Conservation (phyloP, 2,797 vertebrate genomes). For the Merluccius polli region DNA sequence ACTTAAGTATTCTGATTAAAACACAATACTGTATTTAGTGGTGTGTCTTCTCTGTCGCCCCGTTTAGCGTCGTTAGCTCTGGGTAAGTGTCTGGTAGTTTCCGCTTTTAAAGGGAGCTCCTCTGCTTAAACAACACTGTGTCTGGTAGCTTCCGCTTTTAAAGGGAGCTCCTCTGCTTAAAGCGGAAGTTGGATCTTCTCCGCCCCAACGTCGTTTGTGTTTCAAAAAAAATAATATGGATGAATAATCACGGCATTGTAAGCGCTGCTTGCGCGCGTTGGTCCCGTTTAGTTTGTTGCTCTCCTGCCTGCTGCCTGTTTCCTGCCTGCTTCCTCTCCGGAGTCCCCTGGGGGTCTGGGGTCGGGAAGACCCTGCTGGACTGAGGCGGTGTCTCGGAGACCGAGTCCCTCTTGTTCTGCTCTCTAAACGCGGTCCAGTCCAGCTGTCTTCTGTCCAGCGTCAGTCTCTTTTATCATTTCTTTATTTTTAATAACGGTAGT, state of each 20-base stretch:
- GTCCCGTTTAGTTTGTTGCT: background rate
- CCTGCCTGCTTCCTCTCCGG: background rate
- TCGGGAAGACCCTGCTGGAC: background rate
- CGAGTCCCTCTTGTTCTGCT: background rate
- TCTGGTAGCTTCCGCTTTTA: background rate
- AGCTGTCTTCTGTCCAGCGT: background rate
- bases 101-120: background rate
- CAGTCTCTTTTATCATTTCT: background rate
- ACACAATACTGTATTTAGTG: background rate
- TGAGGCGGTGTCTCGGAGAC: background rate
- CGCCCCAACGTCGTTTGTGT: background rate
- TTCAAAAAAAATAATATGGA: background rate
- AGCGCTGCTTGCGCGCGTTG: background rate
- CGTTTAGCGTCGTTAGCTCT: background rate
- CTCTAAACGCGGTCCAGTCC: background rate
- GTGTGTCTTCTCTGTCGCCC: background rate
- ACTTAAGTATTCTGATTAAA: background rate
- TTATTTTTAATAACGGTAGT: background rate
- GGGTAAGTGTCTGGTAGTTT: background rate
- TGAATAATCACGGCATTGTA: background rate
- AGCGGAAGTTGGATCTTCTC: background rate
- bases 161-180: background rate
- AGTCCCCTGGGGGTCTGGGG: background rate
- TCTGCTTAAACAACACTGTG: background rate
- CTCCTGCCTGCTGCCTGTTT: conserved; percentile 2